Conservation (phyloP, 2,113 vertebrate genomes). For the Colius striatus region DNA sequence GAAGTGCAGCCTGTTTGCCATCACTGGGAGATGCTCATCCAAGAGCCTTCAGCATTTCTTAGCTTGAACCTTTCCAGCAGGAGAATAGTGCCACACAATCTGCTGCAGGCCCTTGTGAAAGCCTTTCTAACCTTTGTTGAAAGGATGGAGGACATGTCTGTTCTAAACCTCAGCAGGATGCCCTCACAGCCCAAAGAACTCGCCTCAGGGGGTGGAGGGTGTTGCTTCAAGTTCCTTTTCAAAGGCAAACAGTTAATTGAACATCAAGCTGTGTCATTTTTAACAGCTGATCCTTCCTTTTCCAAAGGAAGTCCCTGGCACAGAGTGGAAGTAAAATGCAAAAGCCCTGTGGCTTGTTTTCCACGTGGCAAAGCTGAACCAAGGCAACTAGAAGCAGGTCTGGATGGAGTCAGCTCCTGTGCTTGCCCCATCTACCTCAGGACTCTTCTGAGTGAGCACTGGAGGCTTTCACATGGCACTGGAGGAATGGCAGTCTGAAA, state of each 20-base stretch:
- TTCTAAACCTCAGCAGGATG: background rate
- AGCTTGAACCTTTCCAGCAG: background rate
- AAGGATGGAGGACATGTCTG: background rate
- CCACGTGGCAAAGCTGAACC: background rate
- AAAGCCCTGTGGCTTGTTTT: background rate
- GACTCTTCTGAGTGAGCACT: background rate
- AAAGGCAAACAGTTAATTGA: background rate
- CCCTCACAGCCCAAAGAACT: background rate
- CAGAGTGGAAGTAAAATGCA: background rate
- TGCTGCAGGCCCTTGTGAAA: background rate
- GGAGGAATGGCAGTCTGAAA: background rate
- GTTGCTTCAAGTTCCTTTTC: background rate
- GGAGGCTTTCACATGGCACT: too few species aligned
- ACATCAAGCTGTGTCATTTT: background rate
- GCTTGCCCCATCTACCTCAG: too few species aligned
- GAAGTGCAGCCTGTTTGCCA: background rate
- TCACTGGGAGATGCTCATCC: background rate
- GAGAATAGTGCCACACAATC: background rate
- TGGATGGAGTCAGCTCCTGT: fast-evolving
- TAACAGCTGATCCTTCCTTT: background rate
- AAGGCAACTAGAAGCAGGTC: background rate
- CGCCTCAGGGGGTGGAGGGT: background rate
- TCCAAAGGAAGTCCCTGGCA: background rate
- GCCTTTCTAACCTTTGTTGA: background rate
- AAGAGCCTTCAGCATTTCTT: background rate